Conservation (phyloP, 2,113 vertebrate genomes). For the Octodon degus region DNA sequence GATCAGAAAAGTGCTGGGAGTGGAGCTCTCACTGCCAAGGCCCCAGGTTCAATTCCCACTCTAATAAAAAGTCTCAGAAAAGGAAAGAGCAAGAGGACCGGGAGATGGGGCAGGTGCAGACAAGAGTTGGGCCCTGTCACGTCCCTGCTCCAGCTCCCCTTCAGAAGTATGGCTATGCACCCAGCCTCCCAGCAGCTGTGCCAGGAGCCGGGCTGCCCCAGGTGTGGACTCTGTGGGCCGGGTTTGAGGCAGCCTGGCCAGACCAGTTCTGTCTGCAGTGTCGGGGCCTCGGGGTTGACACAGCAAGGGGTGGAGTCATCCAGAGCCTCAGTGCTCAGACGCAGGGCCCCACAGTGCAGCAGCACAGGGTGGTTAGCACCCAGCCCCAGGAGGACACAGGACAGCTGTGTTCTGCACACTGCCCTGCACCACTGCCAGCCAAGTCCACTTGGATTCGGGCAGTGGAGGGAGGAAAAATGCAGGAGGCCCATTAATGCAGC, state of each 20-base stretch:
- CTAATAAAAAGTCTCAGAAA: not conserved
- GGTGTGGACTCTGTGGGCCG: not conserved
- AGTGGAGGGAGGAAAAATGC: not conserved
- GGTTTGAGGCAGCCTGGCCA: not conserved
- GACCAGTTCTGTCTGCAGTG: not conserved
- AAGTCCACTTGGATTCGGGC: not conserved
- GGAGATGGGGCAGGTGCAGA: too few relatives aligned
- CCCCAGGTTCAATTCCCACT: not conserved
- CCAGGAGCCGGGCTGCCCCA: too few relatives aligned
- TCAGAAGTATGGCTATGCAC: too few relatives aligned
- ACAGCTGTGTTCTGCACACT: not conserved
- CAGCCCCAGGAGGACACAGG: not conserved
- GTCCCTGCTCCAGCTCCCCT: not conserved
- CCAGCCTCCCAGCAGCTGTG: too few relatives aligned
- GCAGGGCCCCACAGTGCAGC: too few relatives aligned
- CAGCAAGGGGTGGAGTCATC: not conserved
- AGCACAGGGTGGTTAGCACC: too few relatives aligned
- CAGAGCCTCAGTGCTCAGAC: not conserved
- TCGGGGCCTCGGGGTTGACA: not conserved
- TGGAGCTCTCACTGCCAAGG: not conserved
- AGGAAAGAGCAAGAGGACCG: not conserved
- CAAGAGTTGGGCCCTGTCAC: not conserved
- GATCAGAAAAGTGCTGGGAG: not conserved
- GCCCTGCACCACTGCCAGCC: not conserved
- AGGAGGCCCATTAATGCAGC: not conserved